Percentiles rank a stretch among this genome's conserved stretches.
Conservation (phyloP, 2,888 invertebrate species). For the Dryocosmus kuriphilus region DNA sequence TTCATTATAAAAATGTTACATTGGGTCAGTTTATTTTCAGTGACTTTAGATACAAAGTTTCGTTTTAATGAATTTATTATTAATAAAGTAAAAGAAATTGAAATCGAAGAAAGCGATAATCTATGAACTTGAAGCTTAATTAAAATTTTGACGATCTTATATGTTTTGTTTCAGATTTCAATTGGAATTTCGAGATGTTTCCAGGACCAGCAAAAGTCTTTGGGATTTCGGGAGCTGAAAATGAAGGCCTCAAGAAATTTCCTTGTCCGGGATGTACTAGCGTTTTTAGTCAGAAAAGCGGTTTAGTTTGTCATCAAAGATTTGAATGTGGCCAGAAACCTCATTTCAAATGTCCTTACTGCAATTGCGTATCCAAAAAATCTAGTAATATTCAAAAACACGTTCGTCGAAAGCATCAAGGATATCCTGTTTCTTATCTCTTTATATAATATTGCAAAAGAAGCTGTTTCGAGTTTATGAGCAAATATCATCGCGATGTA, state of each 20-base stretch:
- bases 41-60: not conserved
- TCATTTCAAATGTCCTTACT: constrained; percentile 54
- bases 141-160: not conserved
- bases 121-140: not conserved
- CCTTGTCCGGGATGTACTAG: constrained; percentile 36
- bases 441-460: constrained; percentile 18
- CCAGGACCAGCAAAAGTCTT: not conserved
- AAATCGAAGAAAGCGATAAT: not conserved
- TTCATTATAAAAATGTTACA: too few species aligned
- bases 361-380: constrained; percentile 46
- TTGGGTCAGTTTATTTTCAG: not conserved
- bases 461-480: not conserved
- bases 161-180: constrained; percentile 34
- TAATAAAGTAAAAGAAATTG: not conserved
- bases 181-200: constrained; percentile 12
- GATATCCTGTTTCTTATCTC: constrained; percentile 25
- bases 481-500: not conserved
- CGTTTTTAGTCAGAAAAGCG: constrained; percentile 31
- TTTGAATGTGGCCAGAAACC: constrained; percentile 46
- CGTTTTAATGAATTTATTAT: too few species aligned
- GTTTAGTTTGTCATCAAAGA: constrained; percentile 31
- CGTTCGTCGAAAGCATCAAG: constrained; percentile 32
- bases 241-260: not conserved
- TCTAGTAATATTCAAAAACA: constrained; percentile 39
- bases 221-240: constrained; percentile 16